A percentile compares a stretch with the other conserved stretches of the same genome.
phyloP scores from a whole-genome alignment of 1,140 invertebrate species.

The Battus philenor region DNA sequence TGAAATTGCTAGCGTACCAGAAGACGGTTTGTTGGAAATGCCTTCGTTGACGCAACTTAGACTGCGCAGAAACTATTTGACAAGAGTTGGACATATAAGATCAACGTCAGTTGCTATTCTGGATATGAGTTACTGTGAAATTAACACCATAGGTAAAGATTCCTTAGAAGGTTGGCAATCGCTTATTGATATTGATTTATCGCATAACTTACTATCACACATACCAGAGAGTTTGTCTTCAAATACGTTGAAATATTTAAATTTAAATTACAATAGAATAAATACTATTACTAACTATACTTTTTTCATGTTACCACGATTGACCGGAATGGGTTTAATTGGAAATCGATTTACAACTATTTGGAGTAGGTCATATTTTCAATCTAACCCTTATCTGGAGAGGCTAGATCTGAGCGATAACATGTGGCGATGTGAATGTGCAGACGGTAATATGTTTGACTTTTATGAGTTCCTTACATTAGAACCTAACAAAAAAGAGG shows the following conservation, averaged over 20 bases:
- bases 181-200: conserved; percentile 76
- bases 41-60: conserved; percentile 76
- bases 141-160: conserved; percentile 71
- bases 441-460: conserved; percentile 72
- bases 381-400: conserved; percentile 77
- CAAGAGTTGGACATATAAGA: conserved; percentile 74
- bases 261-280: conserved; percentile 77
- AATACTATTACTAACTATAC: conserved; percentile 74
- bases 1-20: conserved; percentile 76
- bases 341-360: conserved; percentile 81
- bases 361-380: conserved; percentile 77
- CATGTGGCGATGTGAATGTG: conserved; percentile 84
- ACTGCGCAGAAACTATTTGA: conserved; percentile 81
- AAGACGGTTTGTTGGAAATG: conserved; percentile 75
- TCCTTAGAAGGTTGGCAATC: conserved; percentile 74
- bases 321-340: conserved; percentile 77
- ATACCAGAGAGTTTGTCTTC: conserved; percentile 77
- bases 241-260: conserved; percentile 74
- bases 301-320: conserved; percentile 74
- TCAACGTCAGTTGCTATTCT: conserved; percentile 75
- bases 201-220: conserved; percentile 76
- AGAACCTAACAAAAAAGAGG: conserved; percentile 76
- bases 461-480: conserved; percentile 78
- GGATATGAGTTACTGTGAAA: conserved; percentile 79
- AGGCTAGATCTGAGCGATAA: conserved; percentile 80